These are phyloP conservation scores for Hymenopus coronatus DNA, from an alignment of 2,888 invertebrate genomes.

Conservation along the genomic window DNA sequence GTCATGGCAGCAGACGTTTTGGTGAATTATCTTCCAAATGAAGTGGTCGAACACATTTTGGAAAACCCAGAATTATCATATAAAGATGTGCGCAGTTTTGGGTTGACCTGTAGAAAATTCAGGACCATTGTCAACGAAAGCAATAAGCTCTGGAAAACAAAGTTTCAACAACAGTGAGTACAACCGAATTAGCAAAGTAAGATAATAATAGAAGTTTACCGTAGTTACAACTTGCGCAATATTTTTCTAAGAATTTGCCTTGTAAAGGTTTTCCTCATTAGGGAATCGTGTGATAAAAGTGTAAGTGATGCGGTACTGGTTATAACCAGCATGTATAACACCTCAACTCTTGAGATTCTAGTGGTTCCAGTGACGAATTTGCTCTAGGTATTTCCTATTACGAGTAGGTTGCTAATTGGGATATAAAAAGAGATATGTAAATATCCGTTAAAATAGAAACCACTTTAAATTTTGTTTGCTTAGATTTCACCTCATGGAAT, in stretches of 20 bases:
- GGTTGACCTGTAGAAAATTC: slow-evolving; percentile 54
- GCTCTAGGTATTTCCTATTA: too few relatives aligned
- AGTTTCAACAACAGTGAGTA: slow-evolving; percentile 49
- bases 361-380: too few relatives aligned
- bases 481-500: too few relatives aligned
- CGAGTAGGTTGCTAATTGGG: too few relatives aligned
- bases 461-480: too few relatives aligned
- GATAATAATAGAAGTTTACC: neutral
- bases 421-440: too few relatives aligned
- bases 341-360: too few relatives aligned
- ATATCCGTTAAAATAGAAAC: too few relatives aligned
- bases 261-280: neutral
- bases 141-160: slow-evolving; percentile 51
- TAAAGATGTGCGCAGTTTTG: slow-evolving; percentile 53
- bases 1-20: slow-evolving; percentile 8
- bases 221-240: neutral
- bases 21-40: slow-evolving; percentile 27
- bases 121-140: slow-evolving; percentile 49
- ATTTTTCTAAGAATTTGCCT: neutral
- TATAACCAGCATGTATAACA: too few relatives aligned
- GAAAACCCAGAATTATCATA: slow-evolving; percentile 13
- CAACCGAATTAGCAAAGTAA: neutral
- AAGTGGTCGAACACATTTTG: slow-evolving; percentile 30
- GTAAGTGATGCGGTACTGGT: too few relatives aligned
- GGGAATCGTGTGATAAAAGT: too few relatives aligned